Evolutionary conservation across 64 coral and sea anemone genomes (phyloP).

Genomic region (Trachythela sp.): DNA sequence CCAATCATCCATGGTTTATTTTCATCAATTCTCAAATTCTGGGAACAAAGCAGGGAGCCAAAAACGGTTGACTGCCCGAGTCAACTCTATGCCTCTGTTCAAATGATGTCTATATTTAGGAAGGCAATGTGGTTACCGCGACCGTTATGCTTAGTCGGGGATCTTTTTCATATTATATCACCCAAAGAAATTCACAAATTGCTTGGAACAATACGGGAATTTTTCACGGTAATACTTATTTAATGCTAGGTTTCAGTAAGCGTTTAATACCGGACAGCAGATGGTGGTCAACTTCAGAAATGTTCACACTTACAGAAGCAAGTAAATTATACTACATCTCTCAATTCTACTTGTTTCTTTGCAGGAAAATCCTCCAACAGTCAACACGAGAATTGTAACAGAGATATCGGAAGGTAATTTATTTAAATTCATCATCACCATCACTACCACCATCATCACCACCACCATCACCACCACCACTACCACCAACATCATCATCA

Average conservation of each 20-base stretch:
- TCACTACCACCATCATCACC: neutral
- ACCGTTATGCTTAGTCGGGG: neutral
- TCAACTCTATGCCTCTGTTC: neutral
- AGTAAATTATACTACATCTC: too few species aligned
- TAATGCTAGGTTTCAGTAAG: too few species aligned
- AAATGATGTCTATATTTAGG: slow-evolving; percentile 2
- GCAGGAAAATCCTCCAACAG: slow-evolving; percentile 7
- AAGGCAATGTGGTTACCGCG: slow-evolving; percentile 25
- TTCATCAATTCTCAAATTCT: slow-evolving; percentile 9
- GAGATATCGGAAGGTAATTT: neutral
- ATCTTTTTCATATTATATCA: slow-evolving; percentile 9
- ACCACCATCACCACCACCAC: too few species aligned
- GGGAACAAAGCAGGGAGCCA: neutral
- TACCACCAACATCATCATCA: too few species aligned
- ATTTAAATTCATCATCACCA: neutral
- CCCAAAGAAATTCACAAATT: slow-evolving; percentile 2
- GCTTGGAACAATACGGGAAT: neutral
- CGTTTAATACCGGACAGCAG: too few species aligned
- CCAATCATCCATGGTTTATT: neutral
- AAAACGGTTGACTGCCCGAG: neutral
- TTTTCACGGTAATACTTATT: neutral
- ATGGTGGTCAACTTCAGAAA: too few species aligned
- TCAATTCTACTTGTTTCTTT: too few species aligned
- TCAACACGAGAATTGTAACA: neutral
- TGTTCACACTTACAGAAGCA: too few species aligned